Percentiles rank a stretch among this genome's conserved stretches.
Conservation (phyloP, 1,140 invertebrate species). For the Ephestia elutella region DNA sequence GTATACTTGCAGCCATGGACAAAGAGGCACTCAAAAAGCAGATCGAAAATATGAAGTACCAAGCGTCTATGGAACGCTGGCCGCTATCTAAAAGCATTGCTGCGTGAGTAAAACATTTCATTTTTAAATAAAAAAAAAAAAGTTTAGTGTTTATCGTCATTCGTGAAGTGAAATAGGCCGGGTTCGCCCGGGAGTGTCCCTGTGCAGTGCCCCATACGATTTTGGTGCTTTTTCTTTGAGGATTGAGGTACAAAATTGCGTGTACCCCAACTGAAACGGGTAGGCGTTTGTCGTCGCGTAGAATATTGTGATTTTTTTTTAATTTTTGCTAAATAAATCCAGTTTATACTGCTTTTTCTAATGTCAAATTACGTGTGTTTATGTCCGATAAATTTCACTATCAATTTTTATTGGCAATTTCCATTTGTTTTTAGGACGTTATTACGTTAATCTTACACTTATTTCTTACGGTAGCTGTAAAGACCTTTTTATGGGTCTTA, state of each 20-base stretch:
- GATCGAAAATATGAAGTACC: slow-evolving; percentile 97
- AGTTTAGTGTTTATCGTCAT: slow-evolving; percentile 44
- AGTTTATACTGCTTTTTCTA: not conserved
- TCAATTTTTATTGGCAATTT: not conserved
- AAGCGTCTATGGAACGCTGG: slow-evolving; percentile 96
- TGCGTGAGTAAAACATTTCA: slow-evolving; percentile 85
- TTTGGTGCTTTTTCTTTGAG: slow-evolving; percentile 42
- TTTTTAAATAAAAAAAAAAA: slow-evolving; percentile 37
- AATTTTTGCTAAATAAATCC: not conserved
- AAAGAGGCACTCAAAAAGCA: slow-evolving; percentile 97
- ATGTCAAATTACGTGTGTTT: not conserved
- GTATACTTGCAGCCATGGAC: slow-evolving; percentile 94
- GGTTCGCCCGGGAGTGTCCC: slow-evolving; percentile 50
- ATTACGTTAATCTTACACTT: not conserved
- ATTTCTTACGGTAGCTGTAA: not conserved
- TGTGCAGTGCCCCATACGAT: slow-evolving; percentile 35
- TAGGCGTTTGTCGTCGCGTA: slow-evolving; percentile 10
- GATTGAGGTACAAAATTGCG: slow-evolving; percentile 42
- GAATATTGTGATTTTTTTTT: slow-evolving; percentile 1
- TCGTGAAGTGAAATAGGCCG: slow-evolving; percentile 49
- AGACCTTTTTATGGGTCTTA: not conserved
- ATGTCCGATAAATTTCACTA: not conserved
- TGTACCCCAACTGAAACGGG: slow-evolving; percentile 27
- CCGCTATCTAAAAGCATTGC: slow-evolving; percentile 94
- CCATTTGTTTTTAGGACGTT: not conserved